Conservation (phyloP, 2,888 invertebrate species). For the Diarsia brunnea region DNA sequence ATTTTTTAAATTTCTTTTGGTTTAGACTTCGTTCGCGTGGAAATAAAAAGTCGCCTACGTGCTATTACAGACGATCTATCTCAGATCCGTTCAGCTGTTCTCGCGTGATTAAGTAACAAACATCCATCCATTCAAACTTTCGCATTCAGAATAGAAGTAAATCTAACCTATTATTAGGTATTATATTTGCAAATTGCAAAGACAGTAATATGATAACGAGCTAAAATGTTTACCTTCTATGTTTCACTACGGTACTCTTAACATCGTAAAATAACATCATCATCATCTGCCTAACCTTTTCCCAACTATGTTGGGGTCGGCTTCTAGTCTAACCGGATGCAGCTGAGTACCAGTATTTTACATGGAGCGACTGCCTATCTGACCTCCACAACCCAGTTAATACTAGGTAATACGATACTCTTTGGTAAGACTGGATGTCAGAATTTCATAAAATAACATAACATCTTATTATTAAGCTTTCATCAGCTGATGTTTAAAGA, state of each 20-base stretch:
- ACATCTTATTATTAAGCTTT: conserved; percentile 7
- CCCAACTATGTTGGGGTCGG: too few relatives aligned
- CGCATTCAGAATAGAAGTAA: neutral
- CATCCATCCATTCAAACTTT: neutral
- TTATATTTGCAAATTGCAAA: neutral
- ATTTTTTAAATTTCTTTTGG: neutral
- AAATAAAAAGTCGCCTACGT: neutral
- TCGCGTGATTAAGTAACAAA: neutral
- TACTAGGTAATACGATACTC: too few relatives aligned
- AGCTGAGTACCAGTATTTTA: too few relatives aligned
- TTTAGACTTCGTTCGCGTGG: neutral
- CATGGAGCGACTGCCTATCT: too few relatives aligned
- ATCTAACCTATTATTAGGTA: neutral
- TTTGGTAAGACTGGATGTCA: too few relatives aligned
- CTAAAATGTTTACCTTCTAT: conserved; percentile 1
- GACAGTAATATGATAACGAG: neutral
- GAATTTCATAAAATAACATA: conserved; percentile 12
- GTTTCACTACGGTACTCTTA: neutral
- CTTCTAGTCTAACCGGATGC: too few relatives aligned
- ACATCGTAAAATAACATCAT: conserved; percentile 4
- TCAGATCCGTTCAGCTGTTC: neutral
- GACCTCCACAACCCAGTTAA: too few relatives aligned
- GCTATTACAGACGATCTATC: neutral
- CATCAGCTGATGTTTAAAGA: conserved; percentile 22
- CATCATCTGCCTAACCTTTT: too few relatives aligned